Evolutionary conservation across 2,888 invertebrate genomes (phyloP).

Genomic region (Drosophila greeni): DNA sequence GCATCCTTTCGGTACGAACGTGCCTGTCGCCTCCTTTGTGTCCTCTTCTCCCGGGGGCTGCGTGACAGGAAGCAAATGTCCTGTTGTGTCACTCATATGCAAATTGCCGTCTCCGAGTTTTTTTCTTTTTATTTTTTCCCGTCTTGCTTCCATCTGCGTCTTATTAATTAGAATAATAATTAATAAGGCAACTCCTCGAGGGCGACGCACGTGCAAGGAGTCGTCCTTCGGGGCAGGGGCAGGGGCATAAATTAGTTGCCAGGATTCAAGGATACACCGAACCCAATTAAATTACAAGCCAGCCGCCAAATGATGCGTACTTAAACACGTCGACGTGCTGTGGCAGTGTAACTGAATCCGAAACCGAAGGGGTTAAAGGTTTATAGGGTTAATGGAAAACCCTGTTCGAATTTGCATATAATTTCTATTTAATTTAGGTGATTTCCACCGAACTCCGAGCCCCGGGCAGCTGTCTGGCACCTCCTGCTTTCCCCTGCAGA

Average conservation of each 20-base stretch:
- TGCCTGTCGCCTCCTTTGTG: constrained; percentile 51
- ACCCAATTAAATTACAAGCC: constrained; percentile 72
- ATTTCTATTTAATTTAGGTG: constrained; percentile 66
- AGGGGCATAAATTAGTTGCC: constrained; percentile 65
- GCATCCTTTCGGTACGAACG: constrained; percentile 45
- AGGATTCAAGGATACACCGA: constrained; percentile 54
- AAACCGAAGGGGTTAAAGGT: constrained; percentile 55
- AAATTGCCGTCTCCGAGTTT: constrained; percentile 60
- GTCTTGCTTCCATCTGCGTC: constrained; percentile 45
- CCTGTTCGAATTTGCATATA: constrained; percentile 71
- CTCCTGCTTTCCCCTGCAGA: constrained; percentile 23
- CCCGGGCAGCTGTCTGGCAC: constrained; percentile 50
- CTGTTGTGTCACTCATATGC: constrained; percentile 75
- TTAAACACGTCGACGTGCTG: constrained; percentile 73
- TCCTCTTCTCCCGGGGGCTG: constrained; percentile 41
- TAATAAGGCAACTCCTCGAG: constrained; percentile 69
- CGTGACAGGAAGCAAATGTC: constrained; percentile 71
- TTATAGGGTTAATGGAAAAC: constrained; percentile 66
- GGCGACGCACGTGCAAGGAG: constrained; percentile 54
- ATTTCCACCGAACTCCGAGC: constrained; percentile 20
- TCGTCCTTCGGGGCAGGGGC: constrained; percentile 47
- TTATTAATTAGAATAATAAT: constrained; percentile 75
- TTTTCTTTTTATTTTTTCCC: constrained; percentile 25
- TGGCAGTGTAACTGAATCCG: constrained; percentile 60
- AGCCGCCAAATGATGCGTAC: constrained; percentile 71